Evolutionary conservation across 1,140 invertebrate genomes (phyloP), one percentile per base, ranked within the genome.

Genomic region (Spodoptera litura): DNA sequence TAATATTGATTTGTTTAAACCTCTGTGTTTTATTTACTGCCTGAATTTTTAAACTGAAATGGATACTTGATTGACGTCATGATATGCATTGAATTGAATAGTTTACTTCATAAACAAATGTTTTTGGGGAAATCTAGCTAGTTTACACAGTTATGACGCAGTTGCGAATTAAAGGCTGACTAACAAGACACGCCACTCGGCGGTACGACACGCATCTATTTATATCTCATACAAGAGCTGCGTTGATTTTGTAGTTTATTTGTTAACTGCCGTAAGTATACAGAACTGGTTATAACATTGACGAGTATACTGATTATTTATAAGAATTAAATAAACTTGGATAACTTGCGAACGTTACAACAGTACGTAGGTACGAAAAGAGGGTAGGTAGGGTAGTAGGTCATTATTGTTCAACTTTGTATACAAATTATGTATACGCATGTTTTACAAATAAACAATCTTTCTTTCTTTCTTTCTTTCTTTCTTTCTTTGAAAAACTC

Each of bases 1-100:
- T 94, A 94, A 94, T 94, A 94, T 94, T 92, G 91, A 93, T 93
- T 93, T 93, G 91, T 94, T 93, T 93, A 94, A 87, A 88, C 59
- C 83, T 66, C 81, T 64, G 76, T 79, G 82, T 84, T 86, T 86
- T 85, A 82, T 83, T 83, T 81, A 44, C 62, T 35, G 12, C 81
- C 55, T 59, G 8, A 12, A 15, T 10, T 6, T 13, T 0, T 1
- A 71, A 52, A 35, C 53, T 44, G 12, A 15, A 9, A 72, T 68
- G n/a, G 20, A 2, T 11, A 49, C 20, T 58, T 27, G 9, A 15
- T 72, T 72, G 20, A 15, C 70, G 62, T 78, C 35, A 73, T 20
- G 27, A 51, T 12, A 52, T 71, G 53, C 62, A 55, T 13, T 70
- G 49, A 53, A 62, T 49, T 74, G 27, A 62, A 75, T 75, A 52